phyloP scores from a whole-genome alignment of 2,888 invertebrate genomes.

The Hypomecis punctinalis region DNA sequence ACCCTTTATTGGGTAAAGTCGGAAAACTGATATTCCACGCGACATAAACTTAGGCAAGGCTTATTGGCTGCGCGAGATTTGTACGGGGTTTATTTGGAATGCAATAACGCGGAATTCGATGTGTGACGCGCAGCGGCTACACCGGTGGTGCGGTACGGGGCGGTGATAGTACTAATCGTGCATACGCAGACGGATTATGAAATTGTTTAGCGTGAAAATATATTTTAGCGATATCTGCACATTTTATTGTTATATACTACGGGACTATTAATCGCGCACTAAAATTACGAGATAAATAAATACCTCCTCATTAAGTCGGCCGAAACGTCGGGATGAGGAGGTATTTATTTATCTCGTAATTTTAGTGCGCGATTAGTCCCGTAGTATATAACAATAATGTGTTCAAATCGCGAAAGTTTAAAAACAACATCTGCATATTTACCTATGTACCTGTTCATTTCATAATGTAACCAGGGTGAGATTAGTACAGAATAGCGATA shows the following conservation, averaged over 20 bases:
- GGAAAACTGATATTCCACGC: slow-evolving; percentile 78
- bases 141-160: neutral
- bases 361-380: too few relatives aligned
- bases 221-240: neutral
- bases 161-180: slow-evolving; percentile 7
- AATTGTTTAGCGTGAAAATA: slow-evolving; percentile 3
- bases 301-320: too few relatives aligned
- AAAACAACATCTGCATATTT: neutral
- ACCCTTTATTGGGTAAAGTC: slow-evolving; percentile 83
- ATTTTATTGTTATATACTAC: neutral
- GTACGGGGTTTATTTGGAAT: slow-evolving; percentile 64
- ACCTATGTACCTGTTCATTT: too few relatives aligned
- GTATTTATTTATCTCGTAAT: too few relatives aligned
- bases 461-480: too few relatives aligned
- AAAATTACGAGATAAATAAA: too few relatives aligned
- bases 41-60: slow-evolving; percentile 74
- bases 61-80: slow-evolving; percentile 71
- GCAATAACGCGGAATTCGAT: slow-evolving; percentile 39
- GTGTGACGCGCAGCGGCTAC: slow-evolving; percentile 27
- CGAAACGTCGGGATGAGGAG: too few relatives aligned
- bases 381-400: too few relatives aligned
- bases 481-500: too few relatives aligned
- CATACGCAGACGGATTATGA: slow-evolving; percentile 8
- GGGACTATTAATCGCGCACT: too few relatives aligned
- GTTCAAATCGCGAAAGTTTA: too few relatives aligned